Evolutionary conservation across 2,888 invertebrate species (phyloP), one percentile per base, ranked within the genome.

Genomic region (Polyploca ridens): DNA sequence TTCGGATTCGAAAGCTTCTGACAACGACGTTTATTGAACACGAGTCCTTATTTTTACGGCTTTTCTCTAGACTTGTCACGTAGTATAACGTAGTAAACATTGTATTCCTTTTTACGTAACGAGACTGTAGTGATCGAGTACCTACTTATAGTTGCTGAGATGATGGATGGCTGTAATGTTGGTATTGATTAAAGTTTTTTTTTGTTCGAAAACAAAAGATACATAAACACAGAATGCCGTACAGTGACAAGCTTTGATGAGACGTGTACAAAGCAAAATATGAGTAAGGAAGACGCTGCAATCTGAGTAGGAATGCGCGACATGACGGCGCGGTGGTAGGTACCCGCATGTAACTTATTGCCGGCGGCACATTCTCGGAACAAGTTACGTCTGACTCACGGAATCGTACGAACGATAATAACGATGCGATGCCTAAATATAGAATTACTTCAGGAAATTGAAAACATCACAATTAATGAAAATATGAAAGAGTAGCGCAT

Each of bases 351-450:
- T 81, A 81, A 79, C 75, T 78, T 81, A 82, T 82, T 80, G 78
- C 84, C 74, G 73, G 79, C 74, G 74, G 77, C 74, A 66, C 73
- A 79, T 88, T 89, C 89, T 83, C 74, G 78, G 89, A 88, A 89
- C 84, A 78, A 74, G 82, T 79, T 75, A 78, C 76, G 81, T 66
- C 77, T 88, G 88, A 87, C 75, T 87, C 89, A 88, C 81, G 76
- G 79, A 81, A 83, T 79, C 82, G 77, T 77, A 82, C 81, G 79
- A 79, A 85, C 82, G 81, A 84, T 86, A 84, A 86, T 81, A 83
- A 82, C 81, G 74, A 76, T 74, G 74, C 83, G 49, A 54, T 54
- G 54, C 54, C 54, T 78, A 79, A 81, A 87, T 88, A 85, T 88
- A 89, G 86, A 85, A 80, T 77, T 77, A 74, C 78, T 77, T 71